These are phyloP conservation scores for Pholis gunnellus DNA, from an alignment of 2,113 vertebrate species.

Conservation along the genomic window DNA sequence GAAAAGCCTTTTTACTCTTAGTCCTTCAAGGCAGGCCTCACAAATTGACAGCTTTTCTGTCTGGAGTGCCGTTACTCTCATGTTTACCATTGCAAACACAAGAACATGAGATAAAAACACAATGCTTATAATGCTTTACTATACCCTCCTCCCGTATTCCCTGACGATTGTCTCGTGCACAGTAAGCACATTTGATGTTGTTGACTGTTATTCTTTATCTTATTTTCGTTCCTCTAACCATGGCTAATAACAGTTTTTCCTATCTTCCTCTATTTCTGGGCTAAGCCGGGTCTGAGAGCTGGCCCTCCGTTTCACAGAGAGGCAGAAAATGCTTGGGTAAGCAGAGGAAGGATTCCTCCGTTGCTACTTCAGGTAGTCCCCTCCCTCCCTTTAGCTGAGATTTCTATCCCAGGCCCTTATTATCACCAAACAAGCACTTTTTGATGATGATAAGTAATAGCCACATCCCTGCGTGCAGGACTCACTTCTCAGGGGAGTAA, in stretches of 20 bases:
- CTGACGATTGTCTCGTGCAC: slow-evolving; percentile 64
- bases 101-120: slow-evolving; percentile 55
- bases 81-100: slow-evolving; percentile 43
- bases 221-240: slow-evolving; percentile 70
- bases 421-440: slow-evolving; percentile 85
- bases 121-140: slow-evolving; percentile 29
- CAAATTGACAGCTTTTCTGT: slow-evolving; percentile 39
- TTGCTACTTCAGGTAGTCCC: slow-evolving; percentile 78
- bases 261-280: slow-evolving; percentile 76
- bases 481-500: slow-evolving; percentile 76
- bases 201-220: slow-evolving; percentile 78
- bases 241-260: slow-evolving; percentile 74
- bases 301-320: slow-evolving; percentile 70
- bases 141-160: slow-evolving; percentile 30
- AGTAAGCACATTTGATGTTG: slow-evolving; percentile 76
- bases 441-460: slow-evolving; percentile 85
- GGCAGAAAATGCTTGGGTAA: slow-evolving; percentile 77
- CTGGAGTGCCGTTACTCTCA: slow-evolving; percentile 34
- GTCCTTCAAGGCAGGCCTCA: slow-evolving; percentile 31
- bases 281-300: slow-evolving; percentile 78
- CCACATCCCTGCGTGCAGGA: slow-evolving; percentile 78
- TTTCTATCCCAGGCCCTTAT: slow-evolving; percentile 81
- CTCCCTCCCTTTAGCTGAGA: slow-evolving; percentile 76
- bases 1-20: slow-evolving; percentile 27
- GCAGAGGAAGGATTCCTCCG: slow-evolving; percentile 78